Base-by-base conservation (phyloP, 2,113 vertebrate species). In the Proterorhinus semilunaris region DNA sequence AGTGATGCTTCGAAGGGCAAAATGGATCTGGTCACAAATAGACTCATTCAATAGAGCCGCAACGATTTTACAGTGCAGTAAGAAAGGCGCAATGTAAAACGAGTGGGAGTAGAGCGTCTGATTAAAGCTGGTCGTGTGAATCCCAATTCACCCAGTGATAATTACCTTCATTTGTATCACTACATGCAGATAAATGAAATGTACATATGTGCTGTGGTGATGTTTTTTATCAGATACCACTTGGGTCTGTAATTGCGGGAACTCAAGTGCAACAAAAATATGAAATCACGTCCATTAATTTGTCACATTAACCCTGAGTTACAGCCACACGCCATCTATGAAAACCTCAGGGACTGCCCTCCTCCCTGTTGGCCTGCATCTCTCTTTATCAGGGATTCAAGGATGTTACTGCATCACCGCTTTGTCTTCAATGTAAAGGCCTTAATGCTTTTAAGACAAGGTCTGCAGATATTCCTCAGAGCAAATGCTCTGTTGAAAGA, bases 81-180 rank as follows among this genome's bases (percentile, higher is more conserved):
- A 61, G 27, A 43, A 61, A 44, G 15, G 13, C 58, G 36, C 44
- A 10, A 59, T 61, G n/a, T 61, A 61, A 59, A 61, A 61, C 44
- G 43, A 66, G 42, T 53, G 21, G 62, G 47, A 47, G 43, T 57
- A 17, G 43, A 6, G 21, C 42, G 44, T 66, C 49, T 52, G 53
- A 70, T 79, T 72, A 76, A 81, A 80, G 62, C 68, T 46, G 45
- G 27, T 78, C 62, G 68, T 68, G 73, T 77, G 75, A 69, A 66
- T 76, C 69, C 72, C 62, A 52, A 69, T 78, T 74, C 73, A 68
- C 69, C 16, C 68, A 16, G 55, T 58, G 13, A 66, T 72, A 48
- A 73, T 76, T 71, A 61, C 54, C 66, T 77, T 66, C 43, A 49
- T 36, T 57, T 71, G 57, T 58, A 70, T 74, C 66, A 62, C 15